Conservation (phyloP, 1,140 invertebrate genomes). For the Mamestra configurata region DNA sequence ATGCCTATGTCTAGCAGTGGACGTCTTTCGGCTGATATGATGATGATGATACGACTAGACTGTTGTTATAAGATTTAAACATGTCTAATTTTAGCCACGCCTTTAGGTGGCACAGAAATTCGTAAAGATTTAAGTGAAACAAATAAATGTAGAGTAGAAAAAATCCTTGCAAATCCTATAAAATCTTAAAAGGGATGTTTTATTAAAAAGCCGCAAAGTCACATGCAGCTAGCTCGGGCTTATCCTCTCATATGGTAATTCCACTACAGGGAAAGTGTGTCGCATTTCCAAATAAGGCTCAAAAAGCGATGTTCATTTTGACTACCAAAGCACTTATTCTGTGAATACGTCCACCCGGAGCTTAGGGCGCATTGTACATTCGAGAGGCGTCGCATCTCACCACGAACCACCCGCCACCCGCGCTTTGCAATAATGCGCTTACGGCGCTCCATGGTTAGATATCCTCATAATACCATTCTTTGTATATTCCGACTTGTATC, state of each 20-base stretch:
- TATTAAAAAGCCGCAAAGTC: slow-evolving; percentile 37
- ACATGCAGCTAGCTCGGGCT: slow-evolving; percentile 23
- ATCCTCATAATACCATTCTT: slow-evolving; percentile 82
- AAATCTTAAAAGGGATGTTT: slow-evolving; percentile 40
- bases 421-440: slow-evolving; percentile 84
- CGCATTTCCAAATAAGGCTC: slow-evolving; percentile 71
- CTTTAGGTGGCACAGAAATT: not conserved
- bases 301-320: slow-evolving; percentile 77
- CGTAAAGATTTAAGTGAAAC: not conserved
- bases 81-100: too few species aligned
- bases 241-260: slow-evolving; percentile 65
- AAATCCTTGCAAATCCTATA: not conserved
- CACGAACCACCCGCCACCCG: slow-evolving; percentile 61
- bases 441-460: slow-evolving; percentile 75
- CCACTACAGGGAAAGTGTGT: slow-evolving; percentile 54
- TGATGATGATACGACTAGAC: too few species aligned
- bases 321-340: slow-evolving; percentile 75
- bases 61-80: not conserved
- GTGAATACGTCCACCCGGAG: slow-evolving; percentile 72
- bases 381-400: slow-evolving; percentile 69
- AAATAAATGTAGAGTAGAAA: not conserved
- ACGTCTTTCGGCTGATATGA: too few species aligned
- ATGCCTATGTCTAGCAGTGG: too few species aligned
- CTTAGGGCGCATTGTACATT: slow-evolving; percentile 81
- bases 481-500: slow-evolving; percentile 69